Conservation (phyloP, 2,888 invertebrate genomes). For the Chelonus formosanus region DNA sequence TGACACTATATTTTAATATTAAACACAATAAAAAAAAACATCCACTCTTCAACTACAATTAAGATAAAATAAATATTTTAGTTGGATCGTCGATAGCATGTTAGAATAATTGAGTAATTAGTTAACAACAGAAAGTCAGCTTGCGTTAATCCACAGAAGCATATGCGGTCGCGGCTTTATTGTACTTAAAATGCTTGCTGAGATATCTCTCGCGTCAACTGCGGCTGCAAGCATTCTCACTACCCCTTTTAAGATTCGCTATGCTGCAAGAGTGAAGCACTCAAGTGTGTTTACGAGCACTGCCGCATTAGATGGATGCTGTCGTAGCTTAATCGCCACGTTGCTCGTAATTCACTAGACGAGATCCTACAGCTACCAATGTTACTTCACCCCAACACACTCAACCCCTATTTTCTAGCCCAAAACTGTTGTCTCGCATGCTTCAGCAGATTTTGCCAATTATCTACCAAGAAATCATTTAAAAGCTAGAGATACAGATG, state of each 20-base stretch:
- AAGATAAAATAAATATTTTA: too few species aligned
- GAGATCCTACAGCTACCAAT: conserved; percentile 28
- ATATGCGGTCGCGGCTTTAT: conserved; percentile 40
- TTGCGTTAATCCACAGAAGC: conserved; percentile 27
- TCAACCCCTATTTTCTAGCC: not conserved
- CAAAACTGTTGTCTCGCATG: conserved; percentile 6
- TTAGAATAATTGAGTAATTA: conserved; percentile 31
- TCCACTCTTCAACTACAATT: not conserved
- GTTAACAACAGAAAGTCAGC: conserved; percentile 35
- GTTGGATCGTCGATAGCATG: not conserved
- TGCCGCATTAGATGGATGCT: conserved; percentile 53
- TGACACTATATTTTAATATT: too few species aligned
- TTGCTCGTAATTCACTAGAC: conserved; percentile 50
- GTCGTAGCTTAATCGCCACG: conserved; percentile 54
- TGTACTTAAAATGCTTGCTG: conserved; percentile 43
- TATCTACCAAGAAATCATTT: conserved; percentile 2
- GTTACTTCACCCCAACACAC: conserved; percentile 9
- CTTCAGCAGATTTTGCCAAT: conserved; percentile 11
- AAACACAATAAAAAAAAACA: too few species aligned
- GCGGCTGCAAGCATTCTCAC: conserved; percentile 30
- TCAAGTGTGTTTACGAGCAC: conserved; percentile 54
- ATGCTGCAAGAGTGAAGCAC: conserved; percentile 29
- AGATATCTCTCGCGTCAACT: conserved; percentile 24
- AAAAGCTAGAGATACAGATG: not conserved
- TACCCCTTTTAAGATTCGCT: conserved; percentile 22